These are phyloP conservation scores for Aporrectodea caliginosa DNA, from an alignment of 1,140 invertebrate species.

Conservation along the genomic window DNA sequence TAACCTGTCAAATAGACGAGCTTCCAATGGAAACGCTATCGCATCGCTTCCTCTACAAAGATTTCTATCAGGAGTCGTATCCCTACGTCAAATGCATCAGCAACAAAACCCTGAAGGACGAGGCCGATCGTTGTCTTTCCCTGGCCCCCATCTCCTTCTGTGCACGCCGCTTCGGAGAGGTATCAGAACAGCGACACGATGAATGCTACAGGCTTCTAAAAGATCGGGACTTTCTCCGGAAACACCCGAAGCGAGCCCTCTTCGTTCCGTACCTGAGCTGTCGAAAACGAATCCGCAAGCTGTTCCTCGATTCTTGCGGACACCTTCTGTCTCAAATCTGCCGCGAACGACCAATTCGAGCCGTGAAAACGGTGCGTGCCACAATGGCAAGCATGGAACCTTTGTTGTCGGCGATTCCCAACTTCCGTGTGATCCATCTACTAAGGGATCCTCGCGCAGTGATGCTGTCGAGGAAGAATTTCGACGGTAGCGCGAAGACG, in stretches of 20 bases:
- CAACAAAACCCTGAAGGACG: not conserved
- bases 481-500: not conserved
- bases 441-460: not conserved
- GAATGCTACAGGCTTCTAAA: not conserved
- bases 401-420: not conserved
- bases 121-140: not conserved
- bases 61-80: too few species aligned
- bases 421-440: not conserved
- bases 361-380: not conserved
- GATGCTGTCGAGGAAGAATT: not conserved
- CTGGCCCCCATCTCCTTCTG: not conserved
- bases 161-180: not conserved
- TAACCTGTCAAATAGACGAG: not conserved
- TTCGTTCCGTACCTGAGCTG: too few species aligned
- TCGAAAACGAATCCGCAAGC: too few species aligned
- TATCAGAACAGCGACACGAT: not conserved
- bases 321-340: too few species aligned
- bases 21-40: not conserved
- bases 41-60: not conserved
- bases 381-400: not conserved
- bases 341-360: not conserved
- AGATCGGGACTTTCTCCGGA: too few species aligned
- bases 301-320: too few species aligned
- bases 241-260: too few species aligned
- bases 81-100: slow-evolving; percentile 1